Percentiles rank a stretch among this genome's conserved stretches.
These are phyloP conservation scores for Pseudomyrmex concolor DNA, from an alignment of 1,140 invertebrate species.

Conservation along the genomic window DNA sequence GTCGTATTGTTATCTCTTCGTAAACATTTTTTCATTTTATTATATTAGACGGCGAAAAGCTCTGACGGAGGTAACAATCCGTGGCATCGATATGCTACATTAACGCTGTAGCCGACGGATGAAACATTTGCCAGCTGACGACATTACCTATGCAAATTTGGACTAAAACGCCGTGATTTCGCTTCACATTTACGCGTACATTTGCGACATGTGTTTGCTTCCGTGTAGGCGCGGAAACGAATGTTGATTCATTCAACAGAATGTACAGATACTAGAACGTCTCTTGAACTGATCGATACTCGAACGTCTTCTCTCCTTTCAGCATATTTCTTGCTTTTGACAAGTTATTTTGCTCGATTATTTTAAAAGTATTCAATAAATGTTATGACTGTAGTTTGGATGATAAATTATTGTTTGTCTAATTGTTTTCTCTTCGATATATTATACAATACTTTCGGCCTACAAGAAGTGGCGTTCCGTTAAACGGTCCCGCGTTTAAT, in stretches of 20 bases:
- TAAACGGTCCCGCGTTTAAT: slow-evolving; percentile 30
- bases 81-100: neutral
- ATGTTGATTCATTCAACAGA: slow-evolving; percentile 72
- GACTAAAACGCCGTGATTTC: slow-evolving; percentile 55
- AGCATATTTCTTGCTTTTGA: neutral
- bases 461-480: slow-evolving; percentile 33
- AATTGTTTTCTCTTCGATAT: neutral
- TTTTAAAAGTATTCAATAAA: neutral
- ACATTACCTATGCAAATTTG: slow-evolving; percentile 58
- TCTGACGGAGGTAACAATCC: slow-evolving; percentile 11
- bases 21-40: too few species aligned
- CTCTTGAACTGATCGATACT: slow-evolving; percentile 62
- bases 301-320: slow-evolving; percentile 45
- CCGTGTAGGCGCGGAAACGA: slow-evolving; percentile 56
- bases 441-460: neutral
- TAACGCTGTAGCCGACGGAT: slow-evolving; percentile 13
- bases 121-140: slow-evolving; percentile 48
- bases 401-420: neutral
- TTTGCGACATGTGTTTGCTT: slow-evolving; percentile 50
- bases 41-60: neutral
- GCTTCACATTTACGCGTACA: slow-evolving; percentile 49
- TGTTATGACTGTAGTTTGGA: too few species aligned
- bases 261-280: slow-evolving; percentile 33
- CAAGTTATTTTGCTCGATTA: slow-evolving; percentile 17
- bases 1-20: too few species aligned